phyloP scores from a whole-genome alignment of 2,797 vertebrate species.

The Sebastes matsubarae region DNA sequence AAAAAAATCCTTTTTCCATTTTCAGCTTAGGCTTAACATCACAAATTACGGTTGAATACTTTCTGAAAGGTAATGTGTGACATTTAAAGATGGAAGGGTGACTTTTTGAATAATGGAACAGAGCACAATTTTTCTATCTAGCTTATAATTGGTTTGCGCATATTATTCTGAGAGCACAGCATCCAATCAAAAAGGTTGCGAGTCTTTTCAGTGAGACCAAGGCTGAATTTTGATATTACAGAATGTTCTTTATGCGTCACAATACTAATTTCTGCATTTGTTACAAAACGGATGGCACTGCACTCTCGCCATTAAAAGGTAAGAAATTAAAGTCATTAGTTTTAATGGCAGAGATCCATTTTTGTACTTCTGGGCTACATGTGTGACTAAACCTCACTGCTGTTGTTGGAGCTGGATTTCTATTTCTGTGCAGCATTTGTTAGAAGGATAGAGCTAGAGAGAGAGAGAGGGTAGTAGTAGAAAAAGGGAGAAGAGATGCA shows the following conservation, averaged over 20 bases:
- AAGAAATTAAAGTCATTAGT: conserved; percentile 54
- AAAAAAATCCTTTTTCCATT: neutral
- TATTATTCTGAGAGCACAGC: conserved; percentile 21
- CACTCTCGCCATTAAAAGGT: conserved; percentile 22
- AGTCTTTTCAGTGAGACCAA: conserved; percentile 13
- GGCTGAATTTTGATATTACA: conserved; percentile 2
- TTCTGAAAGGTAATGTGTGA: conserved; percentile 14
- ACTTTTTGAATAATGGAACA: conserved; percentile 27
- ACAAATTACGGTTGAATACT: neutral
- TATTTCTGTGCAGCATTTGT: conserved; percentile 32
- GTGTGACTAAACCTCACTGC: conserved; percentile 28
- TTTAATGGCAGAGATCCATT: conserved; percentile 47
- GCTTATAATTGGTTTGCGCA: conserved; percentile 9
- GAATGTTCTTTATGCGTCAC: neutral
- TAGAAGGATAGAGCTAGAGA: neutral
- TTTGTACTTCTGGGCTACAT: conserved; percentile 8
- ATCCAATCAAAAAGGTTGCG: conserved; percentile 14
- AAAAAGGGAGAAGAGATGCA: conserved; percentile 32
- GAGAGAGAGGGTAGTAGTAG: conserved; percentile 4
- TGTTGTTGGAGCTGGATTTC: conserved; percentile 26
- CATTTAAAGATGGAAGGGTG: conserved; percentile 36
- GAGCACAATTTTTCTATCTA: conserved; percentile 10
- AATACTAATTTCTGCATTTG: conserved; percentile 14
- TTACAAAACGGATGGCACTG: conserved; percentile 16
- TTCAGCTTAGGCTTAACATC: neutral